Evolutionary conservation across 2,888 invertebrate species (phyloP).

Genomic region (Lamproptera curius): DNA sequence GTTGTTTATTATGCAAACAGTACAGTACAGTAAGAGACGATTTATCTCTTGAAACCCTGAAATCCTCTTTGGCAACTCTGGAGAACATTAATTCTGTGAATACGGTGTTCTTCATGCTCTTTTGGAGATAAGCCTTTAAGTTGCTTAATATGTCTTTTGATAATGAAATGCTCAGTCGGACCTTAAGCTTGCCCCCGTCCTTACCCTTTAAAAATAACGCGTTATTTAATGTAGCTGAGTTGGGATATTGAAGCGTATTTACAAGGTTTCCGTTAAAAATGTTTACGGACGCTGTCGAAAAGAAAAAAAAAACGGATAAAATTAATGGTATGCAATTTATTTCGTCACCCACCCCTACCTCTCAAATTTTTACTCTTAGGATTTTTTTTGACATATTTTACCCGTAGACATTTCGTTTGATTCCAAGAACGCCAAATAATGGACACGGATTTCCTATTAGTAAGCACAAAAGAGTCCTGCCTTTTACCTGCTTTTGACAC

Average conservation of each 20-base stretch:
- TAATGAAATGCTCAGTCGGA: slow-evolving; percentile 14
- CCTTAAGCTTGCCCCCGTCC: background rate
- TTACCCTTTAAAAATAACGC: background rate
- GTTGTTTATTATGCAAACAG: slow-evolving; percentile 13
- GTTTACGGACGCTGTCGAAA: too few species aligned
- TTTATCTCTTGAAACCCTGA: slow-evolving; percentile 13
- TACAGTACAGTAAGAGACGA: slow-evolving; percentile 12
- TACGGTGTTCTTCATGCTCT: slow-evolving; percentile 37
- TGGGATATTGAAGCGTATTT: too few species aligned
- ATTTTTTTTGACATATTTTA: too few species aligned
- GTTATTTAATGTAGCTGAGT: background rate
- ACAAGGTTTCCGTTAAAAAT: too few species aligned
- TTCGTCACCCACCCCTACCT: too few species aligned
- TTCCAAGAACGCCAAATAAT: background rate
- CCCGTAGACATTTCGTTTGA: background rate
- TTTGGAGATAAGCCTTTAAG: slow-evolving; percentile 32
- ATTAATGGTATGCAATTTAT: too few species aligned
- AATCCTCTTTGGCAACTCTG: slow-evolving; percentile 16
- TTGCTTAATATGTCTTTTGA: slow-evolving; percentile 21
- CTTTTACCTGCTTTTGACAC: background rate
- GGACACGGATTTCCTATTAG: background rate
- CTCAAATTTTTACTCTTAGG: too few species aligned
- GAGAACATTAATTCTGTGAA: slow-evolving; percentile 21
- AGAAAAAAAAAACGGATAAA: too few species aligned
- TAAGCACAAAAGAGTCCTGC: background rate